Percentiles rank a stretch among this genome's conserved stretches.
These are phyloP conservation scores for Hoplias malabaricus DNA, from an alignment of 2,113 vertebrate species.

Conservation along the genomic window DNA sequence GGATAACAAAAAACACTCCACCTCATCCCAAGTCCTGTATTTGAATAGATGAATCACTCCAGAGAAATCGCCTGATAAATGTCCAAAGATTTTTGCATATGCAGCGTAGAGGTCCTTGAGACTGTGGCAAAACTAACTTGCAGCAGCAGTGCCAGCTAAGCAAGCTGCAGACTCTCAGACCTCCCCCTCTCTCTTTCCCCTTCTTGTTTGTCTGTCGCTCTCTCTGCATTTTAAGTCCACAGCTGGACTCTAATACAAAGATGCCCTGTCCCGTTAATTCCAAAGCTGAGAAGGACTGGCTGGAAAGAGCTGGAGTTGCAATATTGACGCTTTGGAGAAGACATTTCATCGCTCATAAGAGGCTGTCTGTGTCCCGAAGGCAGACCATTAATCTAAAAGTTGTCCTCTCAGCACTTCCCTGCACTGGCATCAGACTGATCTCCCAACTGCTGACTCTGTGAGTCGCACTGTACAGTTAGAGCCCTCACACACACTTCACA, in stretches of 20 bases:
- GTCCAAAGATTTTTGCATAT: too few relatives aligned
- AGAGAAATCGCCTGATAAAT: too few relatives aligned
- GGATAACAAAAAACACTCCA: too few relatives aligned
- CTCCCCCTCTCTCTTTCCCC: neutral
- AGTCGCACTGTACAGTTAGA: neutral
- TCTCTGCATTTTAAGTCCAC: neutral
- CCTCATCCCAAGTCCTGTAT: too few relatives aligned
- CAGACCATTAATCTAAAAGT: constrained; percentile 7
- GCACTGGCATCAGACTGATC: neutral
- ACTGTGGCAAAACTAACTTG: neutral
- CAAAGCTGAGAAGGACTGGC: neutral
- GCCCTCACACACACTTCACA: neutral
- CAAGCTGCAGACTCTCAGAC: neutral
- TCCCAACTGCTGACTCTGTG: neutral
- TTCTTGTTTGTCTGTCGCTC: neutral
- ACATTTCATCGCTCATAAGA: constrained; percentile 17
- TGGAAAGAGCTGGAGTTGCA: neutral
- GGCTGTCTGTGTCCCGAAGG: neutral
- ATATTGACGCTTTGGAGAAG: neutral
- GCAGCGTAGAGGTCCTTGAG: too few relatives aligned
- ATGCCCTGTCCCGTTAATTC: neutral
- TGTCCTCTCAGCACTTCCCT: constrained; percentile 11
- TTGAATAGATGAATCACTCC: too few relatives aligned
- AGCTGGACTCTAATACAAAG: neutral
- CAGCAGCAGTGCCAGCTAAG: neutral